Evolutionary conservation across 2,113 vertebrate genomes (phyloP).

Genomic region (Ifrita kowaldi): DNA sequence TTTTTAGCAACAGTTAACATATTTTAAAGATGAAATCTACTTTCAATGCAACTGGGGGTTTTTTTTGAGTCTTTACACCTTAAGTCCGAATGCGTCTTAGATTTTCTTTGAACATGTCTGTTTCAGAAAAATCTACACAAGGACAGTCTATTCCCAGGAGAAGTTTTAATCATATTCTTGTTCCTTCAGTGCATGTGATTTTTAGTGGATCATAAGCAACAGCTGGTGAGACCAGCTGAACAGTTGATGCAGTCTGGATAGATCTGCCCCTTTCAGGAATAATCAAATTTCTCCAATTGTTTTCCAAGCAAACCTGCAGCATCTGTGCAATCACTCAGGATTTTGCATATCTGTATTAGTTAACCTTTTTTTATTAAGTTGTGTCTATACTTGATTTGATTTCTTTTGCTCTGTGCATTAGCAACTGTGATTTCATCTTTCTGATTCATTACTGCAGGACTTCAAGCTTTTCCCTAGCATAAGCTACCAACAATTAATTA

Average conservation of each 20-base stretch:
- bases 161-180: background rate
- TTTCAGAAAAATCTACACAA: background rate
- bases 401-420: background rate
- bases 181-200: background rate
- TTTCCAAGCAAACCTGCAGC: background rate
- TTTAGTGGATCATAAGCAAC: background rate
- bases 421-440: background rate
- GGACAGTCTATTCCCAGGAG: background rate
- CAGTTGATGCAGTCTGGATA: background rate
- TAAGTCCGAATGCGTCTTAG: background rate
- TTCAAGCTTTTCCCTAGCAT: background rate
- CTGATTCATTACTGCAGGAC: background rate
- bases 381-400: background rate
- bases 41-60: background rate
- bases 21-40: background rate
- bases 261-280: background rate
- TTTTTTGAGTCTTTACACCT: background rate
- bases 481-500: background rate
- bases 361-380: background rate
- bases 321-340: background rate
- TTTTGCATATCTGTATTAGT: background rate
- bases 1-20: background rate
- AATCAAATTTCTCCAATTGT: background rate
- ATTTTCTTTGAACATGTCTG: background rate
- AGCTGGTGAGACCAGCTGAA: background rate